Evolutionary conservation across 1,140 invertebrate species (phyloP).

Genomic region (Zaprionus camerounensis): DNA sequence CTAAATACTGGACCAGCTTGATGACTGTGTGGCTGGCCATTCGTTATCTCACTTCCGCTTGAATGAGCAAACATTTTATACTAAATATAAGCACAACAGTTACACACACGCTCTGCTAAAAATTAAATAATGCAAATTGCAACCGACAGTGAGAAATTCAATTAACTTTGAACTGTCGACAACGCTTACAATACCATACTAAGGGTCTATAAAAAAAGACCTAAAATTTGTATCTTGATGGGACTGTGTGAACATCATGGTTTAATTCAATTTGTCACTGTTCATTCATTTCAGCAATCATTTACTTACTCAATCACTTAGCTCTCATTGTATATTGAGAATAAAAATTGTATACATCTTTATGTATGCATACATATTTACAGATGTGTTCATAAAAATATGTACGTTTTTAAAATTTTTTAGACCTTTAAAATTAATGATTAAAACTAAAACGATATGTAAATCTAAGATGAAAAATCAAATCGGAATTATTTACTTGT

Average conservation of each 20-base stretch:
- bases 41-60: constrained; percentile 78
- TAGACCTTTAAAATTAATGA: no score
- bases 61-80: constrained; percentile 71
- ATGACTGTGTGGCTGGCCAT: constrained; percentile 45
- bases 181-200: constrained; percentile 34
- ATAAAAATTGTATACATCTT: constrained; percentile 31
- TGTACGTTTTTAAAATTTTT: no score
- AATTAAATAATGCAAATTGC: constrained; percentile 82
- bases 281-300: constrained; percentile 57
- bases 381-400: neutral
- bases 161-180: constrained; percentile 67
- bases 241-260: constrained; percentile 58
- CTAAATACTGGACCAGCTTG: constrained; percentile 28
- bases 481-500: no score
- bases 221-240: constrained; percentile 22
- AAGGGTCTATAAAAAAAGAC: constrained; percentile 24
- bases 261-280: constrained; percentile 75
- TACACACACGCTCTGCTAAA: constrained; percentile 49
- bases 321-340: constrained; percentile 42
- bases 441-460: no score
- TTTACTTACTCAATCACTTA: constrained; percentile 63
- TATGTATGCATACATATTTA: constrained; percentile 14
- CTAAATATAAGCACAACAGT: constrained; percentile 61
- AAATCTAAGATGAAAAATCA: no score
- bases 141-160: constrained; percentile 81